These are phyloP conservation scores for Hippocampus comes DNA, from an alignment of 2,113 vertebrate species.

Conservation along the genomic window DNA sequence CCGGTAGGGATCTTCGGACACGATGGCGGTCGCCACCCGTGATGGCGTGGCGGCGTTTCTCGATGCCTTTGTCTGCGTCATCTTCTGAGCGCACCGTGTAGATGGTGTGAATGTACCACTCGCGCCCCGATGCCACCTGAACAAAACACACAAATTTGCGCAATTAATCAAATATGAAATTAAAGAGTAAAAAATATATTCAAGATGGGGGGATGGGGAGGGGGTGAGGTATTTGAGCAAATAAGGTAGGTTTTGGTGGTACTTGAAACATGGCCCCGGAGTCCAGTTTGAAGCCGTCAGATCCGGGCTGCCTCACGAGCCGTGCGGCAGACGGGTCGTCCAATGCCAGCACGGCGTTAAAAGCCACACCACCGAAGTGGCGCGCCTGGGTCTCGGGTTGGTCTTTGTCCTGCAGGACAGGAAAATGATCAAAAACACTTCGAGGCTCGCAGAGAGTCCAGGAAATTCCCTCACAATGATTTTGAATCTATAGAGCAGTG, in stretches of 20 bases:
- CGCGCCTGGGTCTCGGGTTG: slow-evolving; percentile 87
- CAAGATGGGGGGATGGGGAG: no score
- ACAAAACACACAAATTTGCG: background rate
- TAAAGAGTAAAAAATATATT: no score
- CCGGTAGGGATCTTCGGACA: slow-evolving; percentile 62
- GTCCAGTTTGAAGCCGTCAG: slow-evolving; percentile 91
- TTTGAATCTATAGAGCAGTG: slow-evolving; percentile 88
- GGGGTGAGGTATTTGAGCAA: no score
- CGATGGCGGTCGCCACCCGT: slow-evolving; percentile 27
- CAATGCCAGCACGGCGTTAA: slow-evolving; percentile 83
- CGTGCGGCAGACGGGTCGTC: slow-evolving; percentile 85
- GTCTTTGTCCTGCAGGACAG: slow-evolving; percentile 80
- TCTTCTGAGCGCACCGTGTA: slow-evolving; percentile 89
- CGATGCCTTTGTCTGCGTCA: slow-evolving; percentile 75
- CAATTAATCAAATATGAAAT: no score
- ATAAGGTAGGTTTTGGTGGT: background rate
- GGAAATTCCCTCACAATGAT: slow-evolving; percentile 80
- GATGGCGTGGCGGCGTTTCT: slow-evolving; percentile 77
- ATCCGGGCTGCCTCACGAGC: slow-evolving; percentile 86
- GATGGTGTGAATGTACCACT: slow-evolving; percentile 93
- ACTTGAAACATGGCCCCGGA: slow-evolving; percentile 88
- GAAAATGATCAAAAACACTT: background rate
- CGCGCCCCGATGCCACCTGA: slow-evolving; percentile 85
- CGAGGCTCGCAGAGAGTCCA: background rate
- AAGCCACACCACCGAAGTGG: slow-evolving; percentile 81